These are phyloP conservation scores for Marisa cornuarietis DNA, from an alignment of 1,140 invertebrate species.

Conservation along the genomic window DNA sequence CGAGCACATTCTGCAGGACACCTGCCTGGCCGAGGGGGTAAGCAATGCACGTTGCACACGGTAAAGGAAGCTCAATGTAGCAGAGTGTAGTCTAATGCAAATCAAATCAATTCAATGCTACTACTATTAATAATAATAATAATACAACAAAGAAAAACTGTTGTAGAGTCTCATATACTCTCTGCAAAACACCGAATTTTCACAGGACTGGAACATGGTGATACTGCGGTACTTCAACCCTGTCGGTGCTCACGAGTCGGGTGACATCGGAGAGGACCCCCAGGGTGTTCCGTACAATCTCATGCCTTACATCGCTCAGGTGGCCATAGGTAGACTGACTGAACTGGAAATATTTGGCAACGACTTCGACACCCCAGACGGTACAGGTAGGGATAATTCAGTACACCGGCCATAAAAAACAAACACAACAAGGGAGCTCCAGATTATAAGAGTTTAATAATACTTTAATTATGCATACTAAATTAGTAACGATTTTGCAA, in stretches of 20 bases:
- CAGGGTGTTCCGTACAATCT: constrained; percentile 94
- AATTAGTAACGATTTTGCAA: neutral
- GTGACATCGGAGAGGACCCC: constrained; percentile 95
- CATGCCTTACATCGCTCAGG: constrained; percentile 96
- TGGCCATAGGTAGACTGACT: constrained; percentile 86
- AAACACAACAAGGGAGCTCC: neutral
- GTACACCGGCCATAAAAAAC: neutral
- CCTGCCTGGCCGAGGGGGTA: constrained; percentile 39
- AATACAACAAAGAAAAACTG: no score
- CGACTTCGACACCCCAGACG: constrained; percentile 95
- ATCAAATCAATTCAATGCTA: no score
- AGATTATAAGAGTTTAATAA: neutral
- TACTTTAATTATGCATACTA: no score
- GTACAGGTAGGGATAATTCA: constrained; percentile 78
- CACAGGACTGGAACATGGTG: constrained; percentile 88
- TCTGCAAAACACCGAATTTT: no score
- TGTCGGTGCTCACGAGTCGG: constrained; percentile 91
- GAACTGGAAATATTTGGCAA: constrained; percentile 88
- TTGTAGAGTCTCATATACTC: neutral
- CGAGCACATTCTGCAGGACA: constrained; percentile 91
- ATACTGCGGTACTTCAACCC: constrained; percentile 98
- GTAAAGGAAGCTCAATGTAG: neutral
- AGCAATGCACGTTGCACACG: neutral
- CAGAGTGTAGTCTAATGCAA: no score
- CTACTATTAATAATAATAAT: no score